A percentile compares a stretch with the other conserved stretches of the same genome.
These are phyloP conservation scores for Drosophila sp. DNA, from an alignment of 1,140 invertebrate genomes.

Conservation along the genomic window DNA sequence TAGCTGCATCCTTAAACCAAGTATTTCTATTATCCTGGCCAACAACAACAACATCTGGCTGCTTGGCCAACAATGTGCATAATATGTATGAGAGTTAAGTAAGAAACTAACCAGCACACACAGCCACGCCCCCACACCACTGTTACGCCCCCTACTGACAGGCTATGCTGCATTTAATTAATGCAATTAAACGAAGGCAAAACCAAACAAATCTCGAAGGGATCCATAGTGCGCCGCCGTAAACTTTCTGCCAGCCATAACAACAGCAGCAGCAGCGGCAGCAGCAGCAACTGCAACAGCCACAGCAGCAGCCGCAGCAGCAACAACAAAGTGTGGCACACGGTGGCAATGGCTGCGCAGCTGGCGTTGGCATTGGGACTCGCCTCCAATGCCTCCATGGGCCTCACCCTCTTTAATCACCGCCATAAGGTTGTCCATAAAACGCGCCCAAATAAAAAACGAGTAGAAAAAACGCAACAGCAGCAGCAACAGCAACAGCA, in stretches of 20 bases:
- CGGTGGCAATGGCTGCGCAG: slow-evolving; percentile 52
- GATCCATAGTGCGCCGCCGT: slow-evolving; percentile 22
- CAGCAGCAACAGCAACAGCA: slow-evolving; percentile 20
- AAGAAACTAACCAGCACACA: not conserved
- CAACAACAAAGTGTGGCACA: slow-evolving; percentile 51
- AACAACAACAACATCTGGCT: not conserved
- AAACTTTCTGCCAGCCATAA: slow-evolving; percentile 15
- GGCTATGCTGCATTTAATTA: slow-evolving; percentile 47
- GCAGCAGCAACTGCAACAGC: not conserved
- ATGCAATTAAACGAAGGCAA: slow-evolving; percentile 51
- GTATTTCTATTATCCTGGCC: not conserved
- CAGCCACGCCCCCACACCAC: not conserved
- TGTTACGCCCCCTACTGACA: slow-evolving; percentile 18
- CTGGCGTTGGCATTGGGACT: slow-evolving; percentile 36
- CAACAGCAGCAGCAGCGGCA: slow-evolving; percentile 4
- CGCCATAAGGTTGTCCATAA: slow-evolving; percentile 58
- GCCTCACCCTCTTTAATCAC: slow-evolving; percentile 54
- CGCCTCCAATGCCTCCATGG: slow-evolving; percentile 37
- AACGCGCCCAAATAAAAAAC: slow-evolving; percentile 38
- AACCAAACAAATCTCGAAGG: slow-evolving; percentile 46
- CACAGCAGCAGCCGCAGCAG: not conserved
- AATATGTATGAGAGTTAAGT: slow-evolving; percentile 27
- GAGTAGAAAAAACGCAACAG: slow-evolving; percentile 6
- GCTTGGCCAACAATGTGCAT: slow-evolving; percentile 31
- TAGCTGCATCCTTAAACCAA: not conserved